Percentiles rank a stretch among this genome's conserved stretches.
Evolutionary conservation across 2,888 invertebrate genomes (phyloP).

Genomic region (Sesia apiformis): DNA sequence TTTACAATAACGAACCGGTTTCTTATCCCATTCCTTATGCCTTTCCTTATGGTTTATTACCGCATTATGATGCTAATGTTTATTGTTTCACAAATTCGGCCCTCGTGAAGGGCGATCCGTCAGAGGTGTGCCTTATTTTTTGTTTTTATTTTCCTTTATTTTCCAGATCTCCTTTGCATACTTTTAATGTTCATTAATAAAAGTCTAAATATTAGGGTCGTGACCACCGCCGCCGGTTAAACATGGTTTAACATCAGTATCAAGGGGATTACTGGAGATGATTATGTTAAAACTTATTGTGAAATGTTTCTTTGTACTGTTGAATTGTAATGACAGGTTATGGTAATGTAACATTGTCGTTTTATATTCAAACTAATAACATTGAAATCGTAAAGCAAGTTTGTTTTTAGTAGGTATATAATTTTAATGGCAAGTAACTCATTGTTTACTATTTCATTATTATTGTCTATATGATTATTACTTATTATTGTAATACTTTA

Average conservation of each 20-base stretch:
- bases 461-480: no score
- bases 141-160: no score
- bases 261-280: conserved; percentile 1
- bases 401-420: neutral
- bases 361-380: neutral
- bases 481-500: no score
- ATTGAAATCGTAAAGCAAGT: neutral
- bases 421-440: neutral
- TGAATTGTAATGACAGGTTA: conserved; percentile 2
- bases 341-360: conserved; percentile 1
- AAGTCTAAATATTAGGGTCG: conserved; percentile 24
- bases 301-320: neutral
- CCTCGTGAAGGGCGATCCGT: conserved; percentile 24
- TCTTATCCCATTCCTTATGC: conserved; percentile 1
- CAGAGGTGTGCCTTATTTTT: conserved; percentile 19
- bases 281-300: conserved; percentile 2
- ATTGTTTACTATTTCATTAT: neutral
- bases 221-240: conserved; percentile 8
- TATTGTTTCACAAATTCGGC: conserved; percentile 40
- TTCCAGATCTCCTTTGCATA: conserved; percentile 32
- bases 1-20: conserved; percentile 21
- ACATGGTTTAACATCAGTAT: conserved; percentile 9
- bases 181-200: conserved; percentile 43
- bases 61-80: conserved; percentile 34
- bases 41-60: conserved; percentile 13